phyloP scores from a whole-genome alignment of 2,113 vertebrate genomes.

The Mustela nigripes region DNA sequence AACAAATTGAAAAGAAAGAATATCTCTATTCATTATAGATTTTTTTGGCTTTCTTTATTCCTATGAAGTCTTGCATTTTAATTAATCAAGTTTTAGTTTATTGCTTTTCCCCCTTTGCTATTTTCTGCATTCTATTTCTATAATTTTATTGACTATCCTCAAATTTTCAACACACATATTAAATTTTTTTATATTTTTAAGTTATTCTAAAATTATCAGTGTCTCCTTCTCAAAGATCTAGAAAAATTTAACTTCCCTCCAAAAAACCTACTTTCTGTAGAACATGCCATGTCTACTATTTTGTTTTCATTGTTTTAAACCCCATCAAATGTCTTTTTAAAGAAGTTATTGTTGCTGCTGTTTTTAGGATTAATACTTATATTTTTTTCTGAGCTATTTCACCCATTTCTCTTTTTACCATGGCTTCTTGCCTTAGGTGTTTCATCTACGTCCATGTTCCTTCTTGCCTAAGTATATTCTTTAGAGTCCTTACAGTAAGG shows the following conservation, averaged over 20 bases:
- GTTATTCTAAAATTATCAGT: not conserved
- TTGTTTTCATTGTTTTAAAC: not conserved
- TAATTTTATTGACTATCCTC: not conserved
- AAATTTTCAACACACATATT: not conserved
- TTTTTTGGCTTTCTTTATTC: not conserved
- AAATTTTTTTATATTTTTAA: constrained; percentile 22
- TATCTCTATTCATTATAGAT: not conserved
- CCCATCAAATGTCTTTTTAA: not conserved
- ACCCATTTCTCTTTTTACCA: not conserved
- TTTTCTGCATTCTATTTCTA: not conserved
- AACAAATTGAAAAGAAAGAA: not conserved
- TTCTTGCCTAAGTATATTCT: not conserved
- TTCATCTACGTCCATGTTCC: not conserved
- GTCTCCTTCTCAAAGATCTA: not conserved
- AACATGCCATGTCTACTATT: not conserved
- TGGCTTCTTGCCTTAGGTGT: not conserved
- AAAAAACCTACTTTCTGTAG: not conserved
- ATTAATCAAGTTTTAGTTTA: not conserved
- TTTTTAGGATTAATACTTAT: not conserved
- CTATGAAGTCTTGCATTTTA: not conserved
- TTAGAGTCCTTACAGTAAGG: not conserved
- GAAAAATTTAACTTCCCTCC: not conserved
- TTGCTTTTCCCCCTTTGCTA: not conserved
- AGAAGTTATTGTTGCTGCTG: not conserved
- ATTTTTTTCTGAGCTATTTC: not conserved